These are phyloP conservation scores for Antedon bifida DNA, from an alignment of 35 echinoderm and acorn worm genomes.

Conservation along the genomic window DNA sequence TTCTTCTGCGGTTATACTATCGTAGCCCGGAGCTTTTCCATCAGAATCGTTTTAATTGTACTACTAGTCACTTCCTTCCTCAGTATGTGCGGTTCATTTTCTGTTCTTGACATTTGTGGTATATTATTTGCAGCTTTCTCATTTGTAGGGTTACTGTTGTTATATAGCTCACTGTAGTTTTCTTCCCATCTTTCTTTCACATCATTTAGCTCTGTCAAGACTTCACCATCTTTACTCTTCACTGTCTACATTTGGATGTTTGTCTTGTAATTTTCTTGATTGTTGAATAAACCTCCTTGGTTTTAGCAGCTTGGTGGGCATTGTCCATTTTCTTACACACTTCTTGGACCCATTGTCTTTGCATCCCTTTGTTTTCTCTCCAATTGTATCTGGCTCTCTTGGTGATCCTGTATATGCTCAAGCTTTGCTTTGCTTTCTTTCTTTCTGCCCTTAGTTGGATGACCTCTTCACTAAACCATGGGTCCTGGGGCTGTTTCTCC, in stretches of 20 bases:
- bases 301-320: constrained; percentile 12
- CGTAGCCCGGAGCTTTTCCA: not conserved
- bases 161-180: constrained; percentile 1
- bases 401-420: not conserved
- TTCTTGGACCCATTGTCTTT: not conserved
- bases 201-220: constrained; percentile 1
- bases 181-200: constrained; percentile 13
- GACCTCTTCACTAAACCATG: constrained; percentile 6
- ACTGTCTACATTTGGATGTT: not conserved
- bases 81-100: not conserved
- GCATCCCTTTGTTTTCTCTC: not conserved
- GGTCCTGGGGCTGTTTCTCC: not conserved
- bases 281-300: constrained; percentile 1
- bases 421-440: too few relatives aligned
- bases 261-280: constrained; percentile 4
- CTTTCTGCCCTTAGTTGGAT: not conserved
- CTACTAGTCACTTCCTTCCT: not conserved
- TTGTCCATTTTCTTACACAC: not conserved
- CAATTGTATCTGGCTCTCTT: constrained; percentile 4
- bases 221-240: not conserved
- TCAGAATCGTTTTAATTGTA: constrained; percentile 3
- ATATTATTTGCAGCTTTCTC: not conserved
- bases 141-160: not conserved
- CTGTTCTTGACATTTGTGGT: not conserved
- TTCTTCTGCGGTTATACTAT: too few relatives aligned